Conservation (phyloP, 1,140 invertebrate genomes). For the Stenopsyche tienmushanensis region DNA sequence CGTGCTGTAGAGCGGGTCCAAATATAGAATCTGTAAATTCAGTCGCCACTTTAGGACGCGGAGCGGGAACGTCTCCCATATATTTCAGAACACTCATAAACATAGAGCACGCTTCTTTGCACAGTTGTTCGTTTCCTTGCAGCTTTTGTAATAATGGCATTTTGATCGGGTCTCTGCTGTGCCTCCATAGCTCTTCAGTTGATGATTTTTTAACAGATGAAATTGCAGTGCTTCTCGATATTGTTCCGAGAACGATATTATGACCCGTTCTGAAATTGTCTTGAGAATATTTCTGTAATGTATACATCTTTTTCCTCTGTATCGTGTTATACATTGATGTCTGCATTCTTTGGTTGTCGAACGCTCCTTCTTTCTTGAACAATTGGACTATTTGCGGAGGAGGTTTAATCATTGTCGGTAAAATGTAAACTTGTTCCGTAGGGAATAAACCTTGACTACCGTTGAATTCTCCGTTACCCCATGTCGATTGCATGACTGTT, state of each 20-base stretch:
- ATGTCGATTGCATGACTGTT: conserved; percentile 69
- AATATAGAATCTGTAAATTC: conserved; percentile 92
- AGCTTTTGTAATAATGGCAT: conserved; percentile 85
- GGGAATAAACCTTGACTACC: conserved; percentile 80
- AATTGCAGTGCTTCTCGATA: conserved; percentile 64
- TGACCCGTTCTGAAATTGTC: conserved; percentile 74
- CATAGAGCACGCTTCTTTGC: conserved; percentile 71
- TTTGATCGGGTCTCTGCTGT: conserved; percentile 81
- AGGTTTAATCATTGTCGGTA: conserved; percentile 82
- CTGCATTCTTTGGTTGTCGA: conserved; percentile 49
- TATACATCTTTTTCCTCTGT: conserved; percentile 70
- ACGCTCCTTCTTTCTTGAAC: conserved; percentile 59
- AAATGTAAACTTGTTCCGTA: conserved; percentile 81
- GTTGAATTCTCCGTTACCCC: conserved; percentile 72
- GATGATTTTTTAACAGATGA: conserved; percentile 61
- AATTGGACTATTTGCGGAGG: conserved; percentile 57
- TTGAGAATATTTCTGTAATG: conserved; percentile 77
- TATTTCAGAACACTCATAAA: conserved; percentile 89
- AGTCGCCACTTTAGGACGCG: conserved; percentile 64
- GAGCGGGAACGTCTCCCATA: conserved; percentile 89
- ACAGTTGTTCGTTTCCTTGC: conserved; percentile 70
- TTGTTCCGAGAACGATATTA: conserved; percentile 52
- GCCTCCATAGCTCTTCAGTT: conserved; percentile 75
- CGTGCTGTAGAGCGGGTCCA: conserved; percentile 72
- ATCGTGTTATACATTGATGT: conserved; percentile 56